phyloP scores from a whole-genome alignment of 2,888 invertebrate genomes.

The Protodeltote pygarga region DNA sequence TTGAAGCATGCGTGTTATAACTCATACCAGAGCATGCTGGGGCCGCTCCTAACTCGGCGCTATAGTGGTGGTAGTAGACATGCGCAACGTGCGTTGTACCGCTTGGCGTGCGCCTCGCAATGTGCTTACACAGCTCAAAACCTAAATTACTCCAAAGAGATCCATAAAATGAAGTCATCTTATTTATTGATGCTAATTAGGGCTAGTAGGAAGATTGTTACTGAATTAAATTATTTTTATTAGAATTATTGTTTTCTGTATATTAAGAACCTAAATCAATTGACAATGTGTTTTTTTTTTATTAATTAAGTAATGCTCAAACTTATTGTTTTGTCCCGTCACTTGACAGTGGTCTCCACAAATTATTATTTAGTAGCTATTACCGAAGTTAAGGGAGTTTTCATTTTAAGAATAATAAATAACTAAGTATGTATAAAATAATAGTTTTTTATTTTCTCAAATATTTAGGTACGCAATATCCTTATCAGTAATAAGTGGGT shows the following conservation, averaged over 20 bases:
- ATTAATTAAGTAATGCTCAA: conserved; percentile 77
- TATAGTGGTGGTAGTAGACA: too few relatives aligned
- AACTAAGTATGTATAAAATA: conserved; percentile 68
- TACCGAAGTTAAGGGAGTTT: conserved; percentile 71
- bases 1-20: too few relatives aligned
- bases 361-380: conserved; percentile 71
- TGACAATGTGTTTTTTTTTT: conserved; percentile 72
- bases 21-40: too few relatives aligned
- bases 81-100: too few relatives aligned
- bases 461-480: neutral
- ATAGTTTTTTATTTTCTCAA: conserved; percentile 45
- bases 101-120: too few relatives aligned
- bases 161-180: conserved; percentile 78
- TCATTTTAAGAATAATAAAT: conserved; percentile 80
- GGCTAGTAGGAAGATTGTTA: conserved; percentile 77
- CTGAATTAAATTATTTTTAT: conserved; percentile 81
- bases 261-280: conserved; percentile 77
- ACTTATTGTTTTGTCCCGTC: conserved; percentile 59
- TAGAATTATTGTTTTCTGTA: conserved; percentile 80
- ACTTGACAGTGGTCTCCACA: conserved; percentile 61
- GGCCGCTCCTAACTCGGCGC: too few relatives aligned
- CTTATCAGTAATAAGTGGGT: too few relatives aligned
- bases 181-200: conserved; percentile 83
- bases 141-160: conserved; percentile 68
- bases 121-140: too few relatives aligned